A percentile compares a stretch with the other conserved stretches of the same genome.
Evolutionary conservation across 1,140 invertebrate genomes (phyloP).

Genomic region (Drosophila eugracilis): DNA sequence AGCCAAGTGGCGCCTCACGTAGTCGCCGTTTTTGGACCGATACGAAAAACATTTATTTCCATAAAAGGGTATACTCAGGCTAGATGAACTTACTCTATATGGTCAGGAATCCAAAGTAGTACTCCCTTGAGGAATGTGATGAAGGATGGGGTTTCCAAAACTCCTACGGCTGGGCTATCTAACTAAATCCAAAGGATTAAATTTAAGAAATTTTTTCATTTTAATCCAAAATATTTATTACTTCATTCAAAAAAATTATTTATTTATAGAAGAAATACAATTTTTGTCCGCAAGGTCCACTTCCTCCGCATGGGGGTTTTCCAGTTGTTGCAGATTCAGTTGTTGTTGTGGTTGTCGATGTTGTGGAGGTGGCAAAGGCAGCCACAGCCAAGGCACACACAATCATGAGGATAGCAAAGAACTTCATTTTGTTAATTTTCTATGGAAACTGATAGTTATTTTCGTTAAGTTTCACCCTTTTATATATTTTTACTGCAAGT

Average conservation of each 20-base stretch:
- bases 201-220: background rate
- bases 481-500: background rate
- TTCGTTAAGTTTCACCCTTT: background rate
- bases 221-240: background rate
- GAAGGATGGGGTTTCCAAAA: slow-evolving; percentile 50
- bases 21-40: slow-evolving; percentile 51
- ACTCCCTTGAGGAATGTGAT: slow-evolving; percentile 63
- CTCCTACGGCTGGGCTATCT: too few relatives aligned
- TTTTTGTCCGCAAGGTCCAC: slow-evolving; percentile 10
- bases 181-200: too few relatives aligned
- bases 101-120: slow-evolving; percentile 2
- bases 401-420: background rate
- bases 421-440: slow-evolving; percentile 14
- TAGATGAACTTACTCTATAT: slow-evolving; percentile 10
- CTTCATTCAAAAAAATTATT: too few relatives aligned
- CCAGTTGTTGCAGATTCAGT: background rate
- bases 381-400: background rate
- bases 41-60: slow-evolving; percentile 49
- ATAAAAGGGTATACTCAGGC: slow-evolving; percentile 40
- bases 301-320: background rate
- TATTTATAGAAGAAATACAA: slow-evolving; percentile 19
- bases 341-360: background rate
- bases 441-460: background rate
- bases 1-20: slow-evolving; percentile 79
- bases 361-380: background rate